Percentiles rank a stretch among this genome's conserved stretches.
Conservation (phyloP, 2,113 vertebrate genomes). For the Colistium nudipinnis region DNA sequence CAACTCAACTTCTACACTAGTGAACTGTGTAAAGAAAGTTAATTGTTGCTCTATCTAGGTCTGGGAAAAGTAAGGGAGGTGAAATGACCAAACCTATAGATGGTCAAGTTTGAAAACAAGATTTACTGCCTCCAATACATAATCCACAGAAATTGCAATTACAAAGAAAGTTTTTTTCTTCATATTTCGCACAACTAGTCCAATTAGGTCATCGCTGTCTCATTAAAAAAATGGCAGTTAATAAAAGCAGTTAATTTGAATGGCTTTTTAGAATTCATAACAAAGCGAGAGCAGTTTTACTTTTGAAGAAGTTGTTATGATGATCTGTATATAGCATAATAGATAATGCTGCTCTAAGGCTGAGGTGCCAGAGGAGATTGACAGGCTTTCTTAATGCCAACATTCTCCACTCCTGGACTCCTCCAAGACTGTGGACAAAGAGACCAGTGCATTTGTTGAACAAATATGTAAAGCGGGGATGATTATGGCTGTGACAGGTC, state of each 20-base stretch:
- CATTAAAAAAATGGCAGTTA: no score
- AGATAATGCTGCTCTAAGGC: not conserved
- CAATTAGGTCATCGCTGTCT: no score
- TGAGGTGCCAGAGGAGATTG: not conserved
- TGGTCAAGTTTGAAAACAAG: not conserved
- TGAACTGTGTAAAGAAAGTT: not conserved
- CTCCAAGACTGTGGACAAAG: no score
- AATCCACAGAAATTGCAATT: no score
- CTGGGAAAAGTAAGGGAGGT: constrained; percentile 56
- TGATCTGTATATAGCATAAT: no score
- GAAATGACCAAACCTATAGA: constrained; percentile 9
- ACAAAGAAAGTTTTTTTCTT: no score
- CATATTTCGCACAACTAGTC: no score
- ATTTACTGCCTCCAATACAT: no score
- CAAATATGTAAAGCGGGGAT: constrained; percentile 14
- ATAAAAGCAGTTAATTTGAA: no score
- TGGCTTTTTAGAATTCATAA: not conserved
- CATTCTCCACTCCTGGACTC: constrained; percentile 50
- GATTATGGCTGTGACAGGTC: constrained; percentile 38
- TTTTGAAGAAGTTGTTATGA: not conserved
- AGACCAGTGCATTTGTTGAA: constrained; percentile 33
- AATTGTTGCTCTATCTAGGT: constrained; percentile 20
- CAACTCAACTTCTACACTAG: constrained; percentile 12
- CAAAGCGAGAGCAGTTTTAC: not conserved
- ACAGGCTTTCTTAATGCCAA: not conserved